Conservation (phyloP, 2,113 vertebrate genomes). For the Amblyornis subalaris region DNA sequence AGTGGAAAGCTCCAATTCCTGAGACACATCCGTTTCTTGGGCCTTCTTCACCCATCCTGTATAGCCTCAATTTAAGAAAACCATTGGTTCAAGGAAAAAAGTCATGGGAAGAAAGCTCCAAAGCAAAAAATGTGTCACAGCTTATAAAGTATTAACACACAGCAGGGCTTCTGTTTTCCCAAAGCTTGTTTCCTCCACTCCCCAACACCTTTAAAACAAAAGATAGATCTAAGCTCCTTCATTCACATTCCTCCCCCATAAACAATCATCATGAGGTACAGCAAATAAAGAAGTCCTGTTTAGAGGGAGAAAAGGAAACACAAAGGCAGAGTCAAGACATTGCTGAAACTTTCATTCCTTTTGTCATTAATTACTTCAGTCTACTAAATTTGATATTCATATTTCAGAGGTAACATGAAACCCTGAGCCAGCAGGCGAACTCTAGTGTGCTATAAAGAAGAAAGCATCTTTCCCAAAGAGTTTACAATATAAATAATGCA, state of each 20-base stretch:
- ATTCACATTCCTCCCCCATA: background rate
- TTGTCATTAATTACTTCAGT: background rate
- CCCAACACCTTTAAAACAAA: background rate
- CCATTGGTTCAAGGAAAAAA: background rate
- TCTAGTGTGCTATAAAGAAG: background rate
- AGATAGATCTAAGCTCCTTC: background rate
- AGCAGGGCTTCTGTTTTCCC: background rate
- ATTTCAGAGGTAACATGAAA: background rate
- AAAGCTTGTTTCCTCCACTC: background rate
- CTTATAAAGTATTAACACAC: background rate
- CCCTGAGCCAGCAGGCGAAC: background rate
- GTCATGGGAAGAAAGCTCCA: background rate
- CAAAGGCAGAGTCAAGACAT: background rate
- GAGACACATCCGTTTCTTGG: background rate
- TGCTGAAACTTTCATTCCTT: background rate
- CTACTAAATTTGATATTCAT: background rate
- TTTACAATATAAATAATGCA: background rate
- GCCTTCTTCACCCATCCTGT: background rate
- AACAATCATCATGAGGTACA: background rate
- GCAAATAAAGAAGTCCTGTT: background rate
- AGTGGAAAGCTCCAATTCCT: background rate
- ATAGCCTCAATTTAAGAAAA: background rate
- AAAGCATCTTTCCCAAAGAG: background rate
- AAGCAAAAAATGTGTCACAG: background rate
- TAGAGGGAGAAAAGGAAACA: background rate